Conservation (phyloP, 2,113 vertebrate genomes). For the human (Homo sapiens) region DNA sequence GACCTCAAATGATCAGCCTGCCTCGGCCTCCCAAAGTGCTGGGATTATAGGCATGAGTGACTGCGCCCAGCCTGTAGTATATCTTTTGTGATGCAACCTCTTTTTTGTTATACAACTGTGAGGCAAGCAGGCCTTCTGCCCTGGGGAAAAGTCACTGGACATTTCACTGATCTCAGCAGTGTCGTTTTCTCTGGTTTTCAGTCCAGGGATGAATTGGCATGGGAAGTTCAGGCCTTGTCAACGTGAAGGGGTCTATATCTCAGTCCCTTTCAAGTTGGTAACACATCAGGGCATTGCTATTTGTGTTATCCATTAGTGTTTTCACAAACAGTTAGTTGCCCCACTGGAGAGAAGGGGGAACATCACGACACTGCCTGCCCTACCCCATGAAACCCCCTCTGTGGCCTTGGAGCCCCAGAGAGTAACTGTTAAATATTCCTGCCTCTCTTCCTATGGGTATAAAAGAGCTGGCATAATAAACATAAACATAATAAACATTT, state of each 20-base stretch:
- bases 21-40: too few species aligned
- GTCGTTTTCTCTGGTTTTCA: background rate
- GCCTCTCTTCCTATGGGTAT: background rate
- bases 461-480: background rate
- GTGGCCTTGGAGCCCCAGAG: background rate
- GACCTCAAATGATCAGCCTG: too few species aligned
- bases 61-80: too few species aligned
- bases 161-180: background rate
- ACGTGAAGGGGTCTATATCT: background rate
- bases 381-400: background rate
- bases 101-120: background rate
- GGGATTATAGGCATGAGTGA: too few species aligned
- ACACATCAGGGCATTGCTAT: too few species aligned
- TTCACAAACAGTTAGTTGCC: background rate
- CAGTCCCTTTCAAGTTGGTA: background rate
- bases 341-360: background rate
- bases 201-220: too few species aligned
- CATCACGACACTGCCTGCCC: background rate
- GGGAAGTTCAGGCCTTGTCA: background rate
- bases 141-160: background rate
- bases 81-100: background rate
- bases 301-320: background rate
- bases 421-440: background rate
- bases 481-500: background rate
- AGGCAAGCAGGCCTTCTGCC: background rate